Evolutionary conservation across 2,113 vertebrate species (phyloP).

Genomic region (Antigone vipio): DNA sequence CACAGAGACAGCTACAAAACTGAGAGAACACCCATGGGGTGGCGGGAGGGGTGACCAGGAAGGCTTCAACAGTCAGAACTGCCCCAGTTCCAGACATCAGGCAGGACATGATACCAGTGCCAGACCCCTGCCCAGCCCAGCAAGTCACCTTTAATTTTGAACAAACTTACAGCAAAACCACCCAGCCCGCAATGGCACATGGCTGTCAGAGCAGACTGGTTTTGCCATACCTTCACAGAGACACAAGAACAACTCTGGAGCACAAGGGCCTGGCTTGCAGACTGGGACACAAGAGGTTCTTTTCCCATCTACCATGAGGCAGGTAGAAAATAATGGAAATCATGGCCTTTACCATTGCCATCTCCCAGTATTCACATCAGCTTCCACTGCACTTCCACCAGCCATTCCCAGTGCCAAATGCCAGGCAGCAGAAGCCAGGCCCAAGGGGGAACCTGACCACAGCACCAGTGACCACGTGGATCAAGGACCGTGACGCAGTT

Average conservation of each 20-base stretch:
- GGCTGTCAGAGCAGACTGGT: fast-evolving
- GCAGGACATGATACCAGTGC: not conserved
- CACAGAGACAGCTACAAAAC: not conserved
- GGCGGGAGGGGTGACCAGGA: not conserved
- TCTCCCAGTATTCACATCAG: not conserved
- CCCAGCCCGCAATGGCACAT: fast-evolving
- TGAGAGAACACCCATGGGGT: not conserved
- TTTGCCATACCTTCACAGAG: not conserved
- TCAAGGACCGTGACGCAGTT: not conserved
- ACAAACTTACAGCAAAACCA: not conserved
- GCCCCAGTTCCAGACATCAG: not conserved
- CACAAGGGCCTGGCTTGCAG: not conserved
- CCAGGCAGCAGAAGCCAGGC: not conserved
- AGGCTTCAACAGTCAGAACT: not conserved
- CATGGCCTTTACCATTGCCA: fast-evolving
- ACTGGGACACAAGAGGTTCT: not conserved
- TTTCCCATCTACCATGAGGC: not conserved
- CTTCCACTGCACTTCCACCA: not conserved
- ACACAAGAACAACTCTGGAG: not conserved
- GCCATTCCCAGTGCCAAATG: not conserved
- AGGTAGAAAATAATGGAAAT: not conserved
- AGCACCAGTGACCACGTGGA: not conserved
- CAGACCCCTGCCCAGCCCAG: not conserved
- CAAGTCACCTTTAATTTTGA: not conserved
- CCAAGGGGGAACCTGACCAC: not conserved